Percentiles rank a stretch among this genome's conserved stretches.
Conservation (phyloP, 2,888 invertebrate species). For the Cryptophagus acutangulus region DNA sequence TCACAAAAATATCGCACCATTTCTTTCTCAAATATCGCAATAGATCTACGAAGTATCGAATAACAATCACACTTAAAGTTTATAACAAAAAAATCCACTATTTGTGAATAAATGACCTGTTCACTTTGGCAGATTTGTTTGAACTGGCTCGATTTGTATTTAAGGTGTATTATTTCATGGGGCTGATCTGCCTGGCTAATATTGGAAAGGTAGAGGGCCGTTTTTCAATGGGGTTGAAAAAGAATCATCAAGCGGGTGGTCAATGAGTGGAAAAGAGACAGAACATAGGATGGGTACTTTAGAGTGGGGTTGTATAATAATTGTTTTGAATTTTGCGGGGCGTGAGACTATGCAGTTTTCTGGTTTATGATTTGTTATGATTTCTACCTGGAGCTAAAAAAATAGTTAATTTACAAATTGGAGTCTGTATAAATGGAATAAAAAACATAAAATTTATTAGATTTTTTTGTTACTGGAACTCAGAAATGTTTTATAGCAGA, state of each 20-base stretch:
- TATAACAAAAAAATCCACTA: too few species aligned
- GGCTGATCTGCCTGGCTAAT: conserved; percentile 13
- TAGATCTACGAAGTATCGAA: background rate
- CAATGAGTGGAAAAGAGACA: conserved; percentile 8
- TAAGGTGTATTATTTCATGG: conserved; percentile 29
- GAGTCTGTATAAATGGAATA: conserved; percentile 3
- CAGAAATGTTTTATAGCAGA: background rate
- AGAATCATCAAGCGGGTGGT: conserved; percentile 8
- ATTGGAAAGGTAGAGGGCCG: conserved; percentile 13
- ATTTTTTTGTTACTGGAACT: background rate
- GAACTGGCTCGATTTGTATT: conserved; percentile 24
- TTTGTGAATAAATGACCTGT: conserved; percentile 18
- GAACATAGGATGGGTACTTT: conserved; percentile 3
- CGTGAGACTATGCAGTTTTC: conserved; percentile 42
- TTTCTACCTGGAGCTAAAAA: conserved; percentile 13
- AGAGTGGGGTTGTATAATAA: conserved; percentile 16
- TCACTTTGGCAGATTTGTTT: conserved; percentile 24
- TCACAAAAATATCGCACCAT: too few species aligned
- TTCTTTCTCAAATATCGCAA: too few species aligned
- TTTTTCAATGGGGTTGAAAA: conserved; percentile 1
- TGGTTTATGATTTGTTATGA: conserved; percentile 22
- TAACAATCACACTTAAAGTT: too few species aligned
- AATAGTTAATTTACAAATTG: background rate
- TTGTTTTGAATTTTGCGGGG: conserved; percentile 29
- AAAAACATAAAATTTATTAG: conserved; percentile 1